These are phyloP conservation scores for Philaethria dido DNA, from an alignment of 2,888 invertebrate species.

Conservation along the genomic window DNA sequence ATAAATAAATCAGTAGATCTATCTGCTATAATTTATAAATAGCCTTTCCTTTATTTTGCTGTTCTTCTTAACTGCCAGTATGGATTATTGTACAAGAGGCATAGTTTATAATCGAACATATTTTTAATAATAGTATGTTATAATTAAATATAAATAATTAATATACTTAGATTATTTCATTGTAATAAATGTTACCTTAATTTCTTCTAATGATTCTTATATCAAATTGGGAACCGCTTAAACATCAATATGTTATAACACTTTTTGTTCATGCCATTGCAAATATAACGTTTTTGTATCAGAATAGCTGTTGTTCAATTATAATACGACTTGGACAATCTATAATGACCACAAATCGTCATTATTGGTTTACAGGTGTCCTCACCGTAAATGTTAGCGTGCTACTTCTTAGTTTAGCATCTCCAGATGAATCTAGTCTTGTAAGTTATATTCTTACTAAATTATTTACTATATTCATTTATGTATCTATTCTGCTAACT, in stretches of 20 bases:
- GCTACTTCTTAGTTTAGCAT: constrained; percentile 95
- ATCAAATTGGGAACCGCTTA: not conserved
- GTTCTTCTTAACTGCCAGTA: constrained; percentile 16
- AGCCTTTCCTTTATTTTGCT: constrained; percentile 35
- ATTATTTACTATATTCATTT: constrained; percentile 30
- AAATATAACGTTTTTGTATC: not conserved
- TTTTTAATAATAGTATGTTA: not conserved
- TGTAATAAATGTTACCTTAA: not conserved
- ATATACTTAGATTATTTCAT: not conserved
- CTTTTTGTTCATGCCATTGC: not conserved
- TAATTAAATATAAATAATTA: not conserved
- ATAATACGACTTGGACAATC: constrained; percentile 18
- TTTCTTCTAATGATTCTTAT: not conserved
- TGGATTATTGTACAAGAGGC: not conserved
- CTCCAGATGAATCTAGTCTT: constrained; percentile 98
- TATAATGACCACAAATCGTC: constrained; percentile 32
- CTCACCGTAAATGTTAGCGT: constrained; percentile 97
- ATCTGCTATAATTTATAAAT: constrained; percentile 28
- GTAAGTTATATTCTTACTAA: constrained; percentile 84
- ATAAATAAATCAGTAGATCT: constrained; percentile 29
- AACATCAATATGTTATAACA: not conserved
- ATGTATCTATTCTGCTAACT: constrained; percentile 15
- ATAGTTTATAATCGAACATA: not conserved
- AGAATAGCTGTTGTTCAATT: not conserved
- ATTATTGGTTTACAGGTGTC: constrained; percentile 87